phyloP scores from a whole-genome alignment of 2,113 vertebrate species.

The Hepsetus odoe region DNA sequence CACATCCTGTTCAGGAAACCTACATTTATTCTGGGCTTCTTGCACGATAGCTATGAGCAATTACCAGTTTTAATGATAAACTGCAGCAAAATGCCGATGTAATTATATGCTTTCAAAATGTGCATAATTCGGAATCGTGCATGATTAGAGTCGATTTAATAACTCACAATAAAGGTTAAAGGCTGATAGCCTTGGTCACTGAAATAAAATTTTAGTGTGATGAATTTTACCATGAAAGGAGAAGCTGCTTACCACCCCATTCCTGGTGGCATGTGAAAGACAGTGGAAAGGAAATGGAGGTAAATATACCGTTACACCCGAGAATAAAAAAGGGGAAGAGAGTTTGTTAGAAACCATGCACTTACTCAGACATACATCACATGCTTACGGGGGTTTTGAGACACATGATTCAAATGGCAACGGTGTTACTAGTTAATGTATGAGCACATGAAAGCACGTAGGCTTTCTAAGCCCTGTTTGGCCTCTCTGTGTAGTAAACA shows the following conservation, averaged over 20 bases:
- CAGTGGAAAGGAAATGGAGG: not conserved
- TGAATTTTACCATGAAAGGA: not conserved
- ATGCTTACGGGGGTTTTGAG: not conserved
- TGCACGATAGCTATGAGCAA: not conserved
- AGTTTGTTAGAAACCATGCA: slow-evolving; percentile 26
- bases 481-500: not conserved
- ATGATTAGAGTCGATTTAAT: no score
- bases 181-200: no score
- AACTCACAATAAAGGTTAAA: no score
- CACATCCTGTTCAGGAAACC: not conserved
- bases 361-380: slow-evolving; percentile 30
- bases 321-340: slow-evolving; percentile 45
- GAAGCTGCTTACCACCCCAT: not conserved
- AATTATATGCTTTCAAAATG: no score
- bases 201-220: no score
- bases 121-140: no score
- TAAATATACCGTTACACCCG: slow-evolving; percentile 34
- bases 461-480: not conserved
- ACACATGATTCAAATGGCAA: not conserved
- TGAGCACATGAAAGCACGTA: not conserved
- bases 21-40: not conserved
- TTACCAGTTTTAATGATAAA: no score
- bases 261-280: not conserved
- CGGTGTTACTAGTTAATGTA: not conserved
- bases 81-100: no score